Evolutionary conservation across 2,113 vertebrate genomes (phyloP).

Genomic region (Phylloscopus trochilus): DNA sequence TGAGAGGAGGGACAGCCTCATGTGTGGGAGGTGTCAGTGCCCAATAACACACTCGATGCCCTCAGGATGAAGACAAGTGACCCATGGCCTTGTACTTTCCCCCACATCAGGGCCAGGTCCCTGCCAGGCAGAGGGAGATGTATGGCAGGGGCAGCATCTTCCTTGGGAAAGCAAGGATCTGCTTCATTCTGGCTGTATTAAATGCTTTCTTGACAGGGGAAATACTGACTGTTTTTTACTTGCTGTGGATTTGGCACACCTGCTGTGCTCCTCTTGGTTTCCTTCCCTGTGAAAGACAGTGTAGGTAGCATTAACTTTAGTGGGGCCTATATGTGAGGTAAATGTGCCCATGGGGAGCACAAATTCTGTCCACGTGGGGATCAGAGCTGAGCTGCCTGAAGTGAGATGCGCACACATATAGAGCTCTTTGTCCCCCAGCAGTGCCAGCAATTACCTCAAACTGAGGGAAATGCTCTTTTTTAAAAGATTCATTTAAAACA

Average conservation of each 20-base stretch:
- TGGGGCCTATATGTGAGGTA: background rate
- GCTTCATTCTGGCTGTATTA: background rate
- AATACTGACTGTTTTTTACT: background rate
- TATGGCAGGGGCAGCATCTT: background rate
- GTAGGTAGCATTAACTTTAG: background rate
- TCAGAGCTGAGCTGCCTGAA: background rate
- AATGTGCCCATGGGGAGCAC: background rate
- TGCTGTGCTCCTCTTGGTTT: background rate
- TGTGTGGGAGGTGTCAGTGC: fast-evolving
- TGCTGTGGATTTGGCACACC: background rate
- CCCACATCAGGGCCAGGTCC: fast-evolving
- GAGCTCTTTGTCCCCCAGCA: background rate
- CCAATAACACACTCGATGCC: fast-evolving
- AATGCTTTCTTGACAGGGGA: background rate
- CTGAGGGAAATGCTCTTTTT: background rate
- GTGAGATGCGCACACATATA: background rate
- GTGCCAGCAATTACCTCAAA: background rate
- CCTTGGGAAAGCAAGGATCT: background rate
- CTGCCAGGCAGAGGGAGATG: background rate
- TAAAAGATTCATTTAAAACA: background rate
- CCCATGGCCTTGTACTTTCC: fast-evolving
- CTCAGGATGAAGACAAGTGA: fast-evolving
- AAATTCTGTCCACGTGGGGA: background rate
- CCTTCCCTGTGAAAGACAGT: background rate
- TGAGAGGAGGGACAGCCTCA: background rate